Conservation (phyloP, 2,888 invertebrate genomes). For the Polia nebulosa region DNA sequence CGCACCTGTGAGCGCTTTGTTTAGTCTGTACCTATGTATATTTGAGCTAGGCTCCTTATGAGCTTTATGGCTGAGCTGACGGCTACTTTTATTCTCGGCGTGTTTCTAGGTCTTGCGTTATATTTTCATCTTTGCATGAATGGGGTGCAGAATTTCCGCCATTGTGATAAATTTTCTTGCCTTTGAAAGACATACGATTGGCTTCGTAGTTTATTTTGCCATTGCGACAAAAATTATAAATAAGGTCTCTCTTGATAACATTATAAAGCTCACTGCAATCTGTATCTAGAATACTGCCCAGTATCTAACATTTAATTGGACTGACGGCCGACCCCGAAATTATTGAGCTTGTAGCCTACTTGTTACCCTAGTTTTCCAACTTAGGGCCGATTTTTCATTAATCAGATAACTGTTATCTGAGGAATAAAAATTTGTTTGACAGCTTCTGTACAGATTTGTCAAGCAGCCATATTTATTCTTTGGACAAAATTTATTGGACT, state of each 20-base stretch:
- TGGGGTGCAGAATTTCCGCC: neutral
- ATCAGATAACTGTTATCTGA: too few species aligned
- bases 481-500: too few species aligned
- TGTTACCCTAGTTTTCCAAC: conserved; percentile 3
- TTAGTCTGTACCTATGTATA: conserved; percentile 59
- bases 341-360: neutral
- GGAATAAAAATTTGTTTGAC: too few species aligned
- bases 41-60: conserved; percentile 43
- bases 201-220: neutral
- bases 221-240: neutral
- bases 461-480: too few species aligned
- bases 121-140: neutral
- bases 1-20: conserved; percentile 60
- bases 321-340: conserved; percentile 14
- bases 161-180: neutral
- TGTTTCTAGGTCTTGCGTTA: conserved; percentile 20
- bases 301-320: conserved; percentile 18
- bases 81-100: conserved; percentile 21
- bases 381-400: too few species aligned
- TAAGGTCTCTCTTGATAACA: neutral
- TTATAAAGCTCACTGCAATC: neutral
- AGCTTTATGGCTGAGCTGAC: conserved; percentile 33
- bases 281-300: conserved; percentile 21
- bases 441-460: too few species aligned
- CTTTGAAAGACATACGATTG: neutral